Conservation (phyloP, 2,113 vertebrate genomes). For the Urocolius indicus region DNA sequence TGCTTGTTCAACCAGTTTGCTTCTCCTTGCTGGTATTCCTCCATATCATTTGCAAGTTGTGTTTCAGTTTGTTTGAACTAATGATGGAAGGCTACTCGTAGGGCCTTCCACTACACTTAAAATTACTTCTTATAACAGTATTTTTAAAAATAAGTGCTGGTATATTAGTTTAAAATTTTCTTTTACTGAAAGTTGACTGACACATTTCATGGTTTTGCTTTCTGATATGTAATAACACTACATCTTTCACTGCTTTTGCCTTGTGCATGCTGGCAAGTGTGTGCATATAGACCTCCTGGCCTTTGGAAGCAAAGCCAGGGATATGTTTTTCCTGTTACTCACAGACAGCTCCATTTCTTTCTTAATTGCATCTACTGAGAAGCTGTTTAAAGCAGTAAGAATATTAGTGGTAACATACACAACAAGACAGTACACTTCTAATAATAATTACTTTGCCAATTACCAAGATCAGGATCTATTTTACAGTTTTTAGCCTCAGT, state of each 20-base stretch:
- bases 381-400: background rate
- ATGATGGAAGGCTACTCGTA: background rate
- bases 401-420: background rate
- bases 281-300: background rate
- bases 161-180: background rate
- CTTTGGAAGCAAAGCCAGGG: background rate
- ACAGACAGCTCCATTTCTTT: background rate
- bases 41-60: background rate
- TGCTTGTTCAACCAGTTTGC: accelerated
- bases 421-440: background rate
- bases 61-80: background rate
- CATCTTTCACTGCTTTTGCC: background rate
- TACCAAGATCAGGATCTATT: background rate
- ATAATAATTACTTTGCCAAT: background rate
- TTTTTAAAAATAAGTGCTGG: background rate
- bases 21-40: background rate
- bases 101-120: background rate
- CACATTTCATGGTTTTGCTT: background rate
- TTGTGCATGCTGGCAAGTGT: accelerated
- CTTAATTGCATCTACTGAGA: background rate
- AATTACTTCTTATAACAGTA: background rate
- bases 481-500: background rate
- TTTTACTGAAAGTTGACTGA: background rate
- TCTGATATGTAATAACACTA: background rate
- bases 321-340: background rate